Evolutionary conservation across 1,140 invertebrate genomes (phyloP), one percentile per base, ranked within the genome.

Genomic region (Drosophila carrolli): DNA sequence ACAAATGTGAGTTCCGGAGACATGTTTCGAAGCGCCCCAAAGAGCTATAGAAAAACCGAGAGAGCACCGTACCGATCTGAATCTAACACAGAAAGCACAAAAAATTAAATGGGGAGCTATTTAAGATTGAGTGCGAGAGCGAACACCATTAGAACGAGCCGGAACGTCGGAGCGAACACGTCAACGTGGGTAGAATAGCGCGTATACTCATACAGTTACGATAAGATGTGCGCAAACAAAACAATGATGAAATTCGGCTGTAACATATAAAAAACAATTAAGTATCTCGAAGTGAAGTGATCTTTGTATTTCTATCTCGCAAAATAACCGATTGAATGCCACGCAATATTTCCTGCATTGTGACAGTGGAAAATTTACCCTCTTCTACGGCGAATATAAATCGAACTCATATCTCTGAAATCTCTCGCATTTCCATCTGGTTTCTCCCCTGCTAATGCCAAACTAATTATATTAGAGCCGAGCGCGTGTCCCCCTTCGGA

Each of bases 401-500:
- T 41, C 43, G 11, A 57, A 71, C 29, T 71, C 14, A 51, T 40
- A 48, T 19, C 14, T 38, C 8, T 60, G n/a, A 38, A 38, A 16
- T 40, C 27, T 23, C 32, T 48, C 19, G 44, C 35, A 66, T 65
- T 66, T 44, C 70, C 56, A 66, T 43, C 50, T 57, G 38, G 53
- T 58, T 37, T 66, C 53, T 59, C 32, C 40, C 32, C 48, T 67
- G 62, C 81, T 88, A 59, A 86, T 81, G 66, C 23, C 63, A 66
- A 66, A 79, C 78, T 89, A 86, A 86, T 86, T 83, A 79, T 79
- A 88, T 78, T 82, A 86, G 78, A 59, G 48, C 48, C 43, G 54
- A 88, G 83, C 83, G 83, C 83, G 82, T 88, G 82, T 86, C 79
- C 51, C 35, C 32, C 44, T 54, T 55, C 9, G 40, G 37, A 48